A percentile compares a stretch with the other conserved stretches of the same genome.
phyloP scores from a whole-genome alignment of 2,888 invertebrate species.

The Plebejus melissa region DNA sequence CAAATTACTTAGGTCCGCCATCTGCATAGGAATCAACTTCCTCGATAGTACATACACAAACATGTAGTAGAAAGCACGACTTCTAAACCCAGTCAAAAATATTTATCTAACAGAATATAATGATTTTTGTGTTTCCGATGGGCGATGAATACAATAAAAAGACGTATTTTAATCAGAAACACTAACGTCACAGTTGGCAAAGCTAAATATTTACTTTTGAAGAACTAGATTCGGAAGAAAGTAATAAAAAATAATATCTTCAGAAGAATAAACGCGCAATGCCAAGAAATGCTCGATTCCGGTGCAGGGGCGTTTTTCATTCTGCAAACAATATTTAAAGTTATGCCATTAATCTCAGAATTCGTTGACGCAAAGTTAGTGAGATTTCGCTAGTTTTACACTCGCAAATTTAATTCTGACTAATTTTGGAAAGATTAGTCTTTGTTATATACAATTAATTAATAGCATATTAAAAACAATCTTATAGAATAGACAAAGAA shows the following conservation, averaged over 20 bases:
- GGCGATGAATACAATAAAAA: background rate
- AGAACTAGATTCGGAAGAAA: conserved; percentile 6
- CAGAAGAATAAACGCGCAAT: conserved; percentile 1
- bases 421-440: background rate
- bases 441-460: background rate
- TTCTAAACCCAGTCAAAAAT: background rate
- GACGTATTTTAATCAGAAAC: background rate
- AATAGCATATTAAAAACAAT: too few relatives aligned
- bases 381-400: background rate
- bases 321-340: conserved; percentile 20
- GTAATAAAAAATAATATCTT: conserved; percentile 18
- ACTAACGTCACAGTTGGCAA: background rate
- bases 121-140: background rate
- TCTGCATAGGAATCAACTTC: too few relatives aligned
- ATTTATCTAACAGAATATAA: background rate
- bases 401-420: background rate
- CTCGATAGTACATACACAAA: too few relatives aligned
- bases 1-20: too few relatives aligned
- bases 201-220: background rate
- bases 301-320: conserved; percentile 15
- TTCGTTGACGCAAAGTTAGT: background rate
- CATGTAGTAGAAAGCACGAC: background rate
- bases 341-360: background rate
- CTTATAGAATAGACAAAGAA: too few relatives aligned
- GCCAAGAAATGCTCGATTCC: conserved; percentile 16